These are phyloP conservation scores for Epizoanthus illoricatus DNA, from an alignment of 92 coral and sea anemone genomes.

Conservation along the genomic window DNA sequence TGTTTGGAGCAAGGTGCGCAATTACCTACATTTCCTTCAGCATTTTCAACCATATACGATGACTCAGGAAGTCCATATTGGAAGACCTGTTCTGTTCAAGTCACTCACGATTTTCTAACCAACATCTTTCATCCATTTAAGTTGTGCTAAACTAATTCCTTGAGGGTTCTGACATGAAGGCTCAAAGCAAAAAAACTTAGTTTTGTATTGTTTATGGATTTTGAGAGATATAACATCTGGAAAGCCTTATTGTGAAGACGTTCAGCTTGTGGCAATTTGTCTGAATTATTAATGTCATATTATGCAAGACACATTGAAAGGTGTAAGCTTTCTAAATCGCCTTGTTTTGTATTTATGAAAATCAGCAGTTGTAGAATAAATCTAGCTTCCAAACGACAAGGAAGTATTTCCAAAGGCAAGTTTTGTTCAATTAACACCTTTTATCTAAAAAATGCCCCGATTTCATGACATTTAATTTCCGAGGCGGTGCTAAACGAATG, in stretches of 20 bases:
- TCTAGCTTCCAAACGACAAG: conserved; percentile 11
- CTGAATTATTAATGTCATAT: conserved; percentile 25
- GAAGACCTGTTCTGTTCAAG: too few species aligned
- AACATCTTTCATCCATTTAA: not conserved
- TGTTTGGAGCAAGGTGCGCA: not conserved
- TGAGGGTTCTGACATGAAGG: not conserved
- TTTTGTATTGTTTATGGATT: not conserved
- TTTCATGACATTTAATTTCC: conserved; percentile 33
- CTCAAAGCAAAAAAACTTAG: not conserved
- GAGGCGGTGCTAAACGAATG: conserved; percentile 21
- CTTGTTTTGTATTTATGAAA: conserved; percentile 14
- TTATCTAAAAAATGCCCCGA: conserved; percentile 6
- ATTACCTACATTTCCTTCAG: not conserved
- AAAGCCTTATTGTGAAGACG: not conserved
- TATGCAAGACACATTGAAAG: not conserved
- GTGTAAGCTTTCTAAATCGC: not conserved
- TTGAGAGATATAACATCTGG: conserved; percentile 26
- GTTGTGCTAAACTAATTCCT: not conserved
- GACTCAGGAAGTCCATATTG: not conserved
- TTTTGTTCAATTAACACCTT: conserved; percentile 49
- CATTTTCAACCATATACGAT: not conserved
- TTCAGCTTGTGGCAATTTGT: conserved; percentile 9
- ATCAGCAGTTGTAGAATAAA: not conserved
- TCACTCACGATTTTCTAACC: not conserved
- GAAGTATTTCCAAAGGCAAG: conserved; percentile 9